phyloP scores from a whole-genome alignment of 1,140 invertebrate genomes.

The Planococcus citri region DNA sequence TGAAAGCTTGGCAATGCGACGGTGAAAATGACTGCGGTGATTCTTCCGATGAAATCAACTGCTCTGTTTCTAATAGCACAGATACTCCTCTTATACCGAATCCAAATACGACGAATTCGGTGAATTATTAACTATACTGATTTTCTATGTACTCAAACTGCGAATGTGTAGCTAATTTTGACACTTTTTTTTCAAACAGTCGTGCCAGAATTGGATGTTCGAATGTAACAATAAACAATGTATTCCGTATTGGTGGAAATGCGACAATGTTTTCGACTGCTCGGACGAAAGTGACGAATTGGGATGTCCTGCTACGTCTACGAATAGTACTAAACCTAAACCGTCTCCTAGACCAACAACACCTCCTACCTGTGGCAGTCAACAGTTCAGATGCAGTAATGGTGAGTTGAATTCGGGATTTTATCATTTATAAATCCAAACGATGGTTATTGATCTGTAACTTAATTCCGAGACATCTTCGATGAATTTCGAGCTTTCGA shows the following conservation, averaged over 20 bases:
- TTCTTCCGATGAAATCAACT: conserved; percentile 40
- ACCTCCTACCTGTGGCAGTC: conserved; percentile 22
- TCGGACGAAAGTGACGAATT: conserved; percentile 63
- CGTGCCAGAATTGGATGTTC: conserved; percentile 65
- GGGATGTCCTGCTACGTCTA: conserved; percentile 39
- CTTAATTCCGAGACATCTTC: no score
- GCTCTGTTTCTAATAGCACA: conserved; percentile 32
- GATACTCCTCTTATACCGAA: no score
- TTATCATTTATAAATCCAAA: conserved; percentile 20
- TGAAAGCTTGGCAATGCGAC: conserved; percentile 50
- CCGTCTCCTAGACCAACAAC: neutral
- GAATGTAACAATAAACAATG: conserved; percentile 59
- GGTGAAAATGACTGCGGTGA: conserved; percentile 39
- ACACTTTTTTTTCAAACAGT: neutral
- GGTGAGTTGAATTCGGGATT: no score
- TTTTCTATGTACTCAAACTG: no score
- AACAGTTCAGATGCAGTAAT: conserved; percentile 20
- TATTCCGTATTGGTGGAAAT: conserved; percentile 72
- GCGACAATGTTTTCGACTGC: conserved; percentile 60
- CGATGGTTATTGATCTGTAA: no score
- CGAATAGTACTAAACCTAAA: neutral
- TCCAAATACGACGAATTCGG: no score
- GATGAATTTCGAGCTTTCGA: no score
- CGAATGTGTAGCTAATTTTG: neutral
- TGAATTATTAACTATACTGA: no score